Evolutionary conservation across 2,113 vertebrate genomes (phyloP), one percentile per base, ranked within the genome.

Genomic region (Corythoichthys intestinalis): DNA sequence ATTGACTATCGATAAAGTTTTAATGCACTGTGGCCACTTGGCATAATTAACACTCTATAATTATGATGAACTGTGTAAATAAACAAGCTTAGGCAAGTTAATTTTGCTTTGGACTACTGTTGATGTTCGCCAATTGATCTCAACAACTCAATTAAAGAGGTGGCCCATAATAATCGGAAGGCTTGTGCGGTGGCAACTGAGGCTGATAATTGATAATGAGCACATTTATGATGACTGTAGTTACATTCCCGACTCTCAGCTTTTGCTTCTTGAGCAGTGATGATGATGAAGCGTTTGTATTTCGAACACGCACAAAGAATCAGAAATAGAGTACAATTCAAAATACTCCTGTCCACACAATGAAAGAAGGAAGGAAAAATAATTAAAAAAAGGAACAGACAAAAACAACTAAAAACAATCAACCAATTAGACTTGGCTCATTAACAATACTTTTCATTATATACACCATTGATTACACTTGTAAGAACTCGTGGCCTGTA

Each of bases 131-230:
- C 9, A 47, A 74, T 59, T 75, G 6, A 66, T 76, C 58, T 70
- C 66, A 69, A 6, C 49, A 56, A 58, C 56, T 72, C 28, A 67
- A 79, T 83, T 79, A 76, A 76, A 37, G 72, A 66, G 66, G 60
- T 72, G 64, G 54, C 60, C 60, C n/a, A 41, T 38, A 77, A 74
- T 84, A 84, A 83, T 79, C 67, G 77, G 68, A 47, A 1, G 57
- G 59, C 46, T 66, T 67, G 69, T 77, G 81, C 68, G 64, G 73
- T 75, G 70, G 65, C 66, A 62, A 67, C 69, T 20, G 46, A 54
- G 52, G 76, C 65, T 80, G 84, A 86, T 79, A 70, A 71, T 68
- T 64, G 28, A 38, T 78, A 78, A 83, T 83, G 65, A 52, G 0
- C 6, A 17, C 20, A 61, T 65, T 79, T 62, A 69, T 75, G 15